Evolutionary conservation across 2,113 vertebrate species (phyloP), one percentile per base, ranked within the genome.

Genomic region (Petromus typicus): DNA sequence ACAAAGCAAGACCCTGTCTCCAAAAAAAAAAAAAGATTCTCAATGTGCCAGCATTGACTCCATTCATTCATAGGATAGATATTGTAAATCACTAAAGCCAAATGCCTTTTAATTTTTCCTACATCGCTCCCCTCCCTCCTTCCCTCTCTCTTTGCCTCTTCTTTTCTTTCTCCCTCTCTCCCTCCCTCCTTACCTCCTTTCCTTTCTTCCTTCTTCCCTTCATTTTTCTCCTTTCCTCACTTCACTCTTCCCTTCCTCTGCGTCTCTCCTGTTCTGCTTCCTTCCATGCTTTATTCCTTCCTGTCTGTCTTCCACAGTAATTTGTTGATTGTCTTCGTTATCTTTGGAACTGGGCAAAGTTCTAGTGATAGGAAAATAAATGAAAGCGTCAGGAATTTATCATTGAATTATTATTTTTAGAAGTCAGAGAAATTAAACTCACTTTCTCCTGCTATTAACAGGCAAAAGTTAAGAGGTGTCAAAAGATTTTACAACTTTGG

Each of bases 181-280:
- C 32, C 1, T 4, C 11, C 43, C 17, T 2, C 22, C 27, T 22
- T 1, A 2, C 11, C 3, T n/a, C 43, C 25, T 18, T 45, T 23
- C 40, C 32, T 10, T 10, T 11, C 30, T 7, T 10, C 13, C 6
- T 16, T 1, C 14, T n/a, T 3, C 4, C 14, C 13, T 17, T 23
- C 7, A 13, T 45, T 14, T 17, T 43, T 3, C 12, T 5, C 51
- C 32, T 0, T 5, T 34, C 3, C 22, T 14, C 67, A 5, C 11
- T 23, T 16, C 5, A 14, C 4, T 57, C 30, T 12, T 27, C 30
- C 32, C 23, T 8, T 3, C 18, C 45, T 4, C 17, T 6, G 7
- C 4, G 20, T 54, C 37, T 54, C 32, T 3, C 51, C 40, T 25
- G 34, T 8, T 17, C 7, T 45, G 22, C 40, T 20, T 16, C 34